Base-by-base conservation (phyloP, 1,140 invertebrate genomes). In the Argopecten irradians region DNA sequence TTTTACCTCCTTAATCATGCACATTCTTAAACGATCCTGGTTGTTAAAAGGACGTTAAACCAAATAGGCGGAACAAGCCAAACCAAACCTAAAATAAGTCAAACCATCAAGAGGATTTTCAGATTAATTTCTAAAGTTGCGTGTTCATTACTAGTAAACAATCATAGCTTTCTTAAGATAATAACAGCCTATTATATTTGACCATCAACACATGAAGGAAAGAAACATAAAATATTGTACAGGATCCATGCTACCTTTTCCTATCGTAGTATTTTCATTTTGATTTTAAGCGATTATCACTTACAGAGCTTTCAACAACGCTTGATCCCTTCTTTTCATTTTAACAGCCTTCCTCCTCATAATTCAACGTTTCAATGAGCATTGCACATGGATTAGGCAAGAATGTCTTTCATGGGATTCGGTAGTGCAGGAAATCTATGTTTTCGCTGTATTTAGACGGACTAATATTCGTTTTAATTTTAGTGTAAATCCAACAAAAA, bases 401-500 rank as follows among this genome's bases (percentile, higher is more conserved):
- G 55, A 71, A 71, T 71, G 55, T 28, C 55, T 71, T 71, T 71
- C 55, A 71, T 71, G 22, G 28, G 55, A 71, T 71, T 71, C 55
- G 55, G 55, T 71, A 28, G 55, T 71, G 55, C 55, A 71, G 55
- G 55, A 71, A 71, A 71, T 71, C 22, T 71, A 71, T 71, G 55
- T 71, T 71, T 71, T 71, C 55, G n/a, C 55, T 71, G 55, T 71
- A 71, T 71, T 71, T 71, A 16, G n/a, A 71, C 55, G 55, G 55
- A n/a, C 55, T 71, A 71, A 46, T 46, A 46, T 46, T 46, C 43
- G 43, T 46, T 46, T 46, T 46, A 46, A 71, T 71, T 71, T 71
- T 71, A 71, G 55, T 71, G 55, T 71, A 71, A 71, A 71, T 71
- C 55, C 55, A 71, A 71, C 55, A 71, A 71, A 71, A 71, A n/a